Evolutionary conservation across 2,797 vertebrate species (phyloP).

Genomic region (Brachyalestes nurse): DNA sequence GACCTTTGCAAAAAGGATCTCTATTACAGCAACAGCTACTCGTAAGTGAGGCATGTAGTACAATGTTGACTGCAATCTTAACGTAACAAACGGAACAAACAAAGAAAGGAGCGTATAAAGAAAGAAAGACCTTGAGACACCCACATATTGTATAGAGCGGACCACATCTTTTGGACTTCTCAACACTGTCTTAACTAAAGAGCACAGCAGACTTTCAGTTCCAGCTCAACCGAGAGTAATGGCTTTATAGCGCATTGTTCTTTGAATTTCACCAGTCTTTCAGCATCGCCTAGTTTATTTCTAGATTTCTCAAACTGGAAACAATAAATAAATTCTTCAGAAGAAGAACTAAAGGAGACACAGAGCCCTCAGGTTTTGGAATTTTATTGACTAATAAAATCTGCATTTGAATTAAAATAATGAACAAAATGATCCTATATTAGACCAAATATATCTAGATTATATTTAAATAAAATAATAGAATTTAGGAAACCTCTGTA

Average conservation of each 20-base stretch:
- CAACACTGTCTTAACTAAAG: not conserved
- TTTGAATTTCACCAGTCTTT: not conserved
- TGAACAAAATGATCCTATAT: not conserved
- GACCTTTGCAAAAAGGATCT: not conserved
- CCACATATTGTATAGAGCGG: not conserved
- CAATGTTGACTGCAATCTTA: not conserved
- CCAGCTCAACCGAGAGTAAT: not conserved
- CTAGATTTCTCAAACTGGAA: not conserved
- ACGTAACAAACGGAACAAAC: not conserved
- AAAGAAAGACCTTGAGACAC: not conserved
- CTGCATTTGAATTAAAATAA: slow-evolving; percentile 1
- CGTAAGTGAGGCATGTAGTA: not conserved
- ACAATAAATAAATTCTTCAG: not conserved
- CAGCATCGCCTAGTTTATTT: not conserved
- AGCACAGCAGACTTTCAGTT: not conserved
- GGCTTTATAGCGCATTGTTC: not conserved
- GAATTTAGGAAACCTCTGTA: not conserved
- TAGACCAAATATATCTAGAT: too few relatives aligned
- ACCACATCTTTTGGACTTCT: not conserved
- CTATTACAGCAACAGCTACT: not conserved
- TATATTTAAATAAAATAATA: too few relatives aligned
- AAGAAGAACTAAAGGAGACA: not conserved
- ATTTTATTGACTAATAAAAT: not conserved
- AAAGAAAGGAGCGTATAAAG: not conserved
- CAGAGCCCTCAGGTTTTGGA: not conserved